phyloP scores from a whole-genome alignment of 2,888 invertebrate genomes.

The Trichacis sp. region DNA sequence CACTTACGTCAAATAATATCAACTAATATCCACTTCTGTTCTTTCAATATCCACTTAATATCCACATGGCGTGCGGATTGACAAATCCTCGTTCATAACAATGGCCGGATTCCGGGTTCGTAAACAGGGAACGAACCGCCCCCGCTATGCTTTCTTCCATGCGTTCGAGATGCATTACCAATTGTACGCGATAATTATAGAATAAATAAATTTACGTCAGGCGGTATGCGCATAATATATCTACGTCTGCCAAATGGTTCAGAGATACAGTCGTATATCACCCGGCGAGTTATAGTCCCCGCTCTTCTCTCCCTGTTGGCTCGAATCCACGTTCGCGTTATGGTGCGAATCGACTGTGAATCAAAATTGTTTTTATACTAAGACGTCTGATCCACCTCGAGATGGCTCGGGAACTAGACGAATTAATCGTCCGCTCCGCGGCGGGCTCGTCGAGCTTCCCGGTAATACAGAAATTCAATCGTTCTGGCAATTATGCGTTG shows the following conservation, averaged over 20 bases:
- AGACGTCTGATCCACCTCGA: slow-evolving; percentile 15
- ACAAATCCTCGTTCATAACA: not conserved
- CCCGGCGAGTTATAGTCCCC: slow-evolving; percentile 67
- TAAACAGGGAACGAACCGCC: not conserved
- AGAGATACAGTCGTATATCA: slow-evolving; percentile 69
- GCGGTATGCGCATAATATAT: slow-evolving; percentile 67
- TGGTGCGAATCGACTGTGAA: slow-evolving; percentile 54
- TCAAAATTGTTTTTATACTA: slow-evolving; percentile 50
- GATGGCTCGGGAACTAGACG: slow-evolving; percentile 16
- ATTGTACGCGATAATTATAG: slow-evolving; percentile 68
- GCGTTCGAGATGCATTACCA: slow-evolving; percentile 54
- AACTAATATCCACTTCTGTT: too few relatives aligned
- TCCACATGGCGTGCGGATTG: too few relatives aligned
- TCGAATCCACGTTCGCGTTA: slow-evolving; percentile 60
- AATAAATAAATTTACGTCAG: slow-evolving; percentile 69
- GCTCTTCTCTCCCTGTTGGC: slow-evolving; percentile 67
- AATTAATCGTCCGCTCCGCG: slow-evolving; percentile 38
- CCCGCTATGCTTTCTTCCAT: slow-evolving; percentile 22
- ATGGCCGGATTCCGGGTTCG: not conserved
- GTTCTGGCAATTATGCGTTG: slow-evolving; percentile 65
- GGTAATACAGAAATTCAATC: slow-evolving; percentile 68
- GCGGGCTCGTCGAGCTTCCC: slow-evolving; percentile 46
- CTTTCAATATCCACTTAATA: too few relatives aligned
- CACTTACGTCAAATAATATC: too few relatives aligned
- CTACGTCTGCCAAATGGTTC: slow-evolving; percentile 69